These are phyloP conservation scores for Varecia variegata DNA, from an alignment of 2,797 vertebrate species.

Conservation along the genomic window DNA sequence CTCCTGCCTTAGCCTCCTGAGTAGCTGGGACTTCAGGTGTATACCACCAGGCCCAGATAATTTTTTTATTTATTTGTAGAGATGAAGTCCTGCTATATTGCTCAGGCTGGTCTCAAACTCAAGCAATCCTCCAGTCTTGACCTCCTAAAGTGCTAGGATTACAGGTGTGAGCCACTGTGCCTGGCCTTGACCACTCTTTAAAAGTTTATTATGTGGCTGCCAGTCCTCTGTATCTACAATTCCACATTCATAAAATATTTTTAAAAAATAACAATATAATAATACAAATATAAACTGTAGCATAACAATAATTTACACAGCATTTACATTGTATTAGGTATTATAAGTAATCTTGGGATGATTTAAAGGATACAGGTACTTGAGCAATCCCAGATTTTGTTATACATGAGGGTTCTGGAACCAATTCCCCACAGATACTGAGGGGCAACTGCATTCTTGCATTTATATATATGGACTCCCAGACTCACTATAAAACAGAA, in stretches of 20 bases:
- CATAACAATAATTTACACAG: background rate
- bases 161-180: background rate
- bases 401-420: background rate
- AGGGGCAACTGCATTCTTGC: background rate
- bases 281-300: background rate
- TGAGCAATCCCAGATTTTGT: background rate
- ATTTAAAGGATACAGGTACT: background rate
- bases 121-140: background rate
- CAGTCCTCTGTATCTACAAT: background rate
- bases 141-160: background rate
- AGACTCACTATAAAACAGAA: background rate
- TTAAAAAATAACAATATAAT: background rate
- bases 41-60: background rate
- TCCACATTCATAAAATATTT: background rate
- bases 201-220: background rate
- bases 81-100: background rate
- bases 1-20: background rate
- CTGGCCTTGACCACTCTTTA: background rate
- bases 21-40: background rate
- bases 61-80: background rate
- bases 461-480: background rate
- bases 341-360: background rate
- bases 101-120: background rate
- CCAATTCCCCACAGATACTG: background rate
- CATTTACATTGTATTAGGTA: background rate